These are phyloP conservation scores for Auanema sp. DNA, from an alignment of 2,888 invertebrate genomes.

Conservation along the genomic window DNA sequence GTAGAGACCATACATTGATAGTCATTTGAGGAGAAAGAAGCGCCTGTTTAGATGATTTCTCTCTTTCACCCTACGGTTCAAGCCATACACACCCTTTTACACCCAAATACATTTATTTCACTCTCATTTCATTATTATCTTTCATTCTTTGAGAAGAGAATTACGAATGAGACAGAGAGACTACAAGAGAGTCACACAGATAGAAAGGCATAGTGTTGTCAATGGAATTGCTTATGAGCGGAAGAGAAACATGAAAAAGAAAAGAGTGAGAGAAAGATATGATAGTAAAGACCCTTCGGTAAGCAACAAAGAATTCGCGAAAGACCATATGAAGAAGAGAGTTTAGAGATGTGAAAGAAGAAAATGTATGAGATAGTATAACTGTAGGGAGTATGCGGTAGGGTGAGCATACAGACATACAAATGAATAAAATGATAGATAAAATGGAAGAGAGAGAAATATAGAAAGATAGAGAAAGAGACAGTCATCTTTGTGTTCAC, in stretches of 20 bases:
- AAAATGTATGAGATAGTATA: neutral
- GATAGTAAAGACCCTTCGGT: neutral
- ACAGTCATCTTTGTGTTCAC: neutral
- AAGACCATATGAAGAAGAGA: neutral
- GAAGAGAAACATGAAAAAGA: slow-evolving; percentile 4
- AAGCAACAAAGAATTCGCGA: neutral
- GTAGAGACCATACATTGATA: too few species aligned
- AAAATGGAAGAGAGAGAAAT: neutral
- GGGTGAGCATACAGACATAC: neutral
- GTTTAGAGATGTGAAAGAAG: too few species aligned
- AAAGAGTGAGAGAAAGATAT: neutral
- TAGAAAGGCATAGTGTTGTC: too few species aligned
- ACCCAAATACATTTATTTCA: too few species aligned
- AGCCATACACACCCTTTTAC: neutral
- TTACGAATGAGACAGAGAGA: too few species aligned
- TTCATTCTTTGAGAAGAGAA: too few species aligned
- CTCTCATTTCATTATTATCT: too few species aligned
- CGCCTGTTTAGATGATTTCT: neutral
- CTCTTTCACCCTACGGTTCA: neutral
- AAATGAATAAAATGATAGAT: neutral
- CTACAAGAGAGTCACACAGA: too few species aligned
- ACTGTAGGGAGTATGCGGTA: neutral
- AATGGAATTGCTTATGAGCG: neutral
- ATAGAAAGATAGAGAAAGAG: neutral
- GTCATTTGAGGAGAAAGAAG: neutral